phyloP scores from a whole-genome alignment of 2,113 vertebrate genomes.

The Indicator maculatus region DNA sequence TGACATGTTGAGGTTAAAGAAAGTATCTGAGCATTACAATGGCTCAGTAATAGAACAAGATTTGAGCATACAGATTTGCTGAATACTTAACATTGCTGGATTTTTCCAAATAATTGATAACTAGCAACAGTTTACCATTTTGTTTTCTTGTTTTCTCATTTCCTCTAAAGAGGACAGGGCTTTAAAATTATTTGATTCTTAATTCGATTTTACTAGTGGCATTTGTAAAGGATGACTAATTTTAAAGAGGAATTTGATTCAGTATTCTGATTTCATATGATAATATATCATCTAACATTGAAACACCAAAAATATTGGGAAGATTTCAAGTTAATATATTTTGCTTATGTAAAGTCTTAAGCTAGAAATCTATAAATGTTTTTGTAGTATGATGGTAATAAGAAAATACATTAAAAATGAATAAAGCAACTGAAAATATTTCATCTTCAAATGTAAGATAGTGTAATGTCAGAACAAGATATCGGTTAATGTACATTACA shows the following conservation, averaged over 20 bases:
- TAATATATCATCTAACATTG: not conserved
- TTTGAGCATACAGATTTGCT: not conserved
- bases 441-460: not conserved
- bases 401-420: not conserved
- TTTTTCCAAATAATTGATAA: not conserved
- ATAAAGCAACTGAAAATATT: constrained; percentile 14
- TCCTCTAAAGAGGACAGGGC: not conserved
- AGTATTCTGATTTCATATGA: not conserved
- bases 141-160: not conserved
- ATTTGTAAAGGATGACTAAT: not conserved
- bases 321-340: not conserved
- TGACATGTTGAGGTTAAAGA: constrained; percentile 51
- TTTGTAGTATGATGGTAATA: not conserved
- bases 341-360: not conserved
- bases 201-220: not conserved
- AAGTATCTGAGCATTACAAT: constrained; percentile 11
- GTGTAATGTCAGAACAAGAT: not conserved
- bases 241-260: not conserved
- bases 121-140: not conserved
- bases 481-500: not conserved
- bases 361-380: not conserved
- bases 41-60: not conserved
- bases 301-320: not conserved
- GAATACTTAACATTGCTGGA: not conserved
- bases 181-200: not conserved